Evolutionary conservation across 2,888 invertebrate species (phyloP), one percentile per base, ranked within the genome.

Genomic region (Phalangium opilio): DNA sequence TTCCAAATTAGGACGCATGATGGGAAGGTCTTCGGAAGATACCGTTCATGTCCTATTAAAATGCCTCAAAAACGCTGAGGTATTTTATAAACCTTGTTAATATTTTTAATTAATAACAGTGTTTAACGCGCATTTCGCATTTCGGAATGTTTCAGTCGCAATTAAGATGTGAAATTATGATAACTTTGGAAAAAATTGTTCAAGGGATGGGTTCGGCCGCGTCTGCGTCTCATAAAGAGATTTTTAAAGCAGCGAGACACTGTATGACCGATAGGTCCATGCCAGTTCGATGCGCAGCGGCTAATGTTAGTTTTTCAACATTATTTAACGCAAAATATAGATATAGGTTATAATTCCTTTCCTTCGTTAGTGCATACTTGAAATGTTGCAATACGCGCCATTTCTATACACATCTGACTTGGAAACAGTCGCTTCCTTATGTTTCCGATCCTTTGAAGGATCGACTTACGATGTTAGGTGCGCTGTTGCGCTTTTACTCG

Each of bases 11-110:
- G 96, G 98, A 1, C 75, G 98, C 54, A 93, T 98, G 91, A 96
- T 95, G 81, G 98, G 96, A 0, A 74, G 96, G 53, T 90, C 93
- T 0, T 98, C 93, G 63, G 96, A 99, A 66, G 98, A 99, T 63
- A 96, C 96, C 0, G 86, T 96, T 27, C 81, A 84, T 58, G 83
- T 93, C 45, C 73, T 98, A 19, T 78, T 90, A 48, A 81, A 86
- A 60, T 87, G 87, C 2, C 70, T 98, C 50, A 79, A 86, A 61
- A 93, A 83, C 68, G 89, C 87, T 1, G 93, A 93, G 57, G 64
- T 65, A 50, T 27, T 27, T 27, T 27, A 27, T 27, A 27, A 27
- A 27, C 38, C 12, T 10, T 17, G 2, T 15, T 15, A 36, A 36
- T 17, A 38, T 17, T 17, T 38, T 18, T 38, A 38, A 2, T 1